Evolutionary conservation across 2,888 invertebrate genomes (phyloP), one percentile per base, ranked within the genome.

Genomic region (Matsumyia berberina): DNA sequence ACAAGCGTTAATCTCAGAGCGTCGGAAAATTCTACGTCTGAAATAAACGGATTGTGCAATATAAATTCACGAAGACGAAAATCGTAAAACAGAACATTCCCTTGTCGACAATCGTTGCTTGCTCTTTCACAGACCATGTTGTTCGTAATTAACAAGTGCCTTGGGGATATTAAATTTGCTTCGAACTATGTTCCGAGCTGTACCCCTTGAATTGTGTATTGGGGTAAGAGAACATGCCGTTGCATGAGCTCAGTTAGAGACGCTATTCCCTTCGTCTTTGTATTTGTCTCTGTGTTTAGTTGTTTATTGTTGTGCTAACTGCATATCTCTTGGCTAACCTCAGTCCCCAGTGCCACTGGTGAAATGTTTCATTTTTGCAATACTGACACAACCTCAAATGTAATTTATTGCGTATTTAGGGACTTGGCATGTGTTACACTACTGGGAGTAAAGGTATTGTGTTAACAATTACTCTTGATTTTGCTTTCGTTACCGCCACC

Each of bases 101-200:
- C 67, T 79, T 58, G 67, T 73, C 55, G 67, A 73, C 79, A 85
- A 79, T 83, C 67, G 79, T 66, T 72, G 67, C 70, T 58, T 55
- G 66, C 67, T 62, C 67, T 57, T 74, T 62, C 74, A 64, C 74
- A 74, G 57, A 79, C 64, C 74, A 57, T 79, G 67, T 57, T 69
- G 67, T 74, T 69, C 39, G 79, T 74, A 85, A 85, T 79, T 85
- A 79, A 85, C 79, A 85, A 85, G 79, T 69, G 83, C 74, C 83
- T 83, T 55, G 83, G 74, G 79, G 73, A 67, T 85, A 85, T 85
- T 85, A 79, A 85, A 85, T 85, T 79, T 85, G 62, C 67, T 79
- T 74, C 74, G 79, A 79, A 85, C 73, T 74, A 74, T 74, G 74
- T 62, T 77, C 70, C 58, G 70, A 72, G 70, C 60, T 82, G 24